Evolutionary conservation across 2,888 invertebrate species (phyloP), one percentile per base, ranked within the genome.

Genomic region (Pyrocoelia pectoralis): DNA sequence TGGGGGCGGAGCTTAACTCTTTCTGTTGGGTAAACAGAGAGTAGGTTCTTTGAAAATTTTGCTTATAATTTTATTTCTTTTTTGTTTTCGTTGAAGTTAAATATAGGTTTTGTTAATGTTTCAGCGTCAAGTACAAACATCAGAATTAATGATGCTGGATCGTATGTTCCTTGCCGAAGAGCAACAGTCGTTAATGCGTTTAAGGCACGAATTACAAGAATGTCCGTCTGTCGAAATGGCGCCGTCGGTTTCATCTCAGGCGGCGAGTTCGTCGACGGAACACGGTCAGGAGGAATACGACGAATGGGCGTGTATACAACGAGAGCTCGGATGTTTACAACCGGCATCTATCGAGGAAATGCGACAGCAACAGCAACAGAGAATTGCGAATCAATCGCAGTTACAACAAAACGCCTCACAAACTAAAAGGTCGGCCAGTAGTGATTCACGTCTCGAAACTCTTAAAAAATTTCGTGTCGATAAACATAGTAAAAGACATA

Each of bases 131-230:
- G 88, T 89, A 58, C 87, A 89, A 69, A 90, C 92, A 0, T 89
- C 92, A 0, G 93, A 93, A 79, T 79, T 88, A 61, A 88, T 92
- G 82, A 90, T 92, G 88, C 83, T 93, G 64, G 89, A 92, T 73
- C 84, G 91, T 58, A 84, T 91, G 79, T 87, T 91, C 76, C 86
- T 91, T 48, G 85, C 88, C 13, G 92, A 93, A 73, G 88, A 93
- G 65, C 87, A 88, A 70, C 84, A 84, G 65, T 85, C 87, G 61
- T 81, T 92, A 48, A 85, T 86, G 55, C 84, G 84, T 73, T 79
- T 89, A 67, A 84, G 86, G 49, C 85, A 85, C 56, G 86, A 87
- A 29, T 72, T 73, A 28, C 78, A 79, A 57, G 72, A 73, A 40
- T 66, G 68, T 1, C 76, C 68, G n/a, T 61, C 69, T 3, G 58